Evolutionary conservation across 2,113 vertebrate species (phyloP), one percentile per base, ranked within the genome.

Genomic region (Pterocles orientalis): DNA sequence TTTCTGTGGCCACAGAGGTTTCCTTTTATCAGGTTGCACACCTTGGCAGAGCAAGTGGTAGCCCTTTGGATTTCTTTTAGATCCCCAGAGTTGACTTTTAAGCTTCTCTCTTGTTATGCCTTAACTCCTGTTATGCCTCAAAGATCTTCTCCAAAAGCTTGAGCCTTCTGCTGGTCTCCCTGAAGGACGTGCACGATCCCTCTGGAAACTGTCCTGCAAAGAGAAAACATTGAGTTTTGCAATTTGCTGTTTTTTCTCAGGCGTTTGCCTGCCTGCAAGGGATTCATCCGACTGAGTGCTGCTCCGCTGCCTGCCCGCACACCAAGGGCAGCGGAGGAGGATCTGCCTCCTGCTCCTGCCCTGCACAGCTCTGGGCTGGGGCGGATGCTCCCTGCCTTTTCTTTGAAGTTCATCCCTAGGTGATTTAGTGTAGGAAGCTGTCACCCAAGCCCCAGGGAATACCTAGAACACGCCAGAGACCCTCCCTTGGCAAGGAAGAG

Each of bases 191-290:
- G 16, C 2, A 1, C 1, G 1, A 39, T 83, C 47, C 25, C 28
- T 58, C 64, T 78, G 79, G 71, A 86, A 85, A 43, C 24, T 31
- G 2, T 39, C 80, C 94, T 97, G 86, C 45, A 82, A 94, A 84
- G 53, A 82, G 29, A 87, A 89, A 53, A 89, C 50, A 73, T 5
- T 2, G 3, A 14, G 6, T 58, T 93, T 58, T 93, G 12, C 33
- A 48, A 7, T 87, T 33, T 75, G 14, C 25, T 82, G 25, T 0
- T 23, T 82, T 75, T 70, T 6, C 24, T 53, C 45, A 50, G 62
- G 14, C 26, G 10, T 86, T 82, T 86, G 23, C 43, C 10, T 36
- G 3, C 6, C 1, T 14, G 15, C 10, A 17, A 28, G 1, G 7
- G 13, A 23, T 68, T 78, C 5, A 34, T 36, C 17, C 31, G 33